Percentiles rank a stretch among this genome's conserved stretches.
Conservation (phyloP, 2,797 vertebrate species). For the Moxostoma hubbsi region DNA sequence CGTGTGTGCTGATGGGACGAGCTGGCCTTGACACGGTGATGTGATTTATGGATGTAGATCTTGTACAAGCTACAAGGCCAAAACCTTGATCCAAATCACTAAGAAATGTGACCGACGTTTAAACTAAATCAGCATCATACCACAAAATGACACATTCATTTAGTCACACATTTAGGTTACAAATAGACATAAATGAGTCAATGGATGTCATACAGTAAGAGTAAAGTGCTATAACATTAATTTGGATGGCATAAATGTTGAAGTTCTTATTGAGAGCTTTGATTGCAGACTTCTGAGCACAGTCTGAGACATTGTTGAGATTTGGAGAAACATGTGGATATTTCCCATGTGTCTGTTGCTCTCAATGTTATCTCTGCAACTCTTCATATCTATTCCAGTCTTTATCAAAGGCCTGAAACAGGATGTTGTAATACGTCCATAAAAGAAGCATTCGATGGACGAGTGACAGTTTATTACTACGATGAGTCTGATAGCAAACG, state of each 20-base stretch:
- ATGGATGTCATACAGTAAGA: too few species aligned
- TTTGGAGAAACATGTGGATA: too few species aligned
- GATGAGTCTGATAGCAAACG: neutral
- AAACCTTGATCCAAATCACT: neutral
- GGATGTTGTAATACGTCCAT: constrained; percentile 19
- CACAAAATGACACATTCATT: neutral
- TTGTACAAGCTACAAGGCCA: neutral
- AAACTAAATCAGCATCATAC: neutral
- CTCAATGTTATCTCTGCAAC: neutral
- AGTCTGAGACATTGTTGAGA: neutral
- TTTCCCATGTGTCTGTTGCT: neutral
- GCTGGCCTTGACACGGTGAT: constrained; percentile 1
- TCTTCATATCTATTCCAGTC: neutral
- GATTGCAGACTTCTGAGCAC: too few species aligned
- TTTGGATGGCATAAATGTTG: too few species aligned
- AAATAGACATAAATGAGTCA: neutral
- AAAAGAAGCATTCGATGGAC: constrained; percentile 5
- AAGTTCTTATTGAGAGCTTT: too few species aligned
- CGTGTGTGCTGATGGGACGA: constrained; percentile 36
- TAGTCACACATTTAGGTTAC: neutral
- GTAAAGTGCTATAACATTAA: too few species aligned
- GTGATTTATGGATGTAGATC: constrained; percentile 44
- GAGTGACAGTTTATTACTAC: constrained; percentile 7
- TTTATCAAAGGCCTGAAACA: neutral
- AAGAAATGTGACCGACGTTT: neutral